These are phyloP conservation scores for Tetropium fuscum DNA, from an alignment of 2,888 invertebrate species.

Conservation along the genomic window DNA sequence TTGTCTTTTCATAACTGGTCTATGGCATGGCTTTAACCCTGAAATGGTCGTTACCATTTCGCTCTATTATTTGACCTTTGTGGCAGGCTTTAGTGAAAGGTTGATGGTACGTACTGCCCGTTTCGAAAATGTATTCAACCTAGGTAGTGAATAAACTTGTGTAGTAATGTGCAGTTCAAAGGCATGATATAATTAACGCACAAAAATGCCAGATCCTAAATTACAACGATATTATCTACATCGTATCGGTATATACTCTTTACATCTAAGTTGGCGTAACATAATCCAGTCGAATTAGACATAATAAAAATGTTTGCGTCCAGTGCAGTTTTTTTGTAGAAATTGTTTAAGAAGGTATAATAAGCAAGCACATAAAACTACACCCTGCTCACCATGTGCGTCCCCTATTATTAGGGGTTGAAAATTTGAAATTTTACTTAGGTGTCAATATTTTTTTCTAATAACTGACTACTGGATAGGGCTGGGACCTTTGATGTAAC, in stretches of 20 bases:
- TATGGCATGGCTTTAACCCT: constrained; percentile 53
- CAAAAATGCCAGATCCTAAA: constrained; percentile 3
- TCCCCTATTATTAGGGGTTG: too few species aligned
- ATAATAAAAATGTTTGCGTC: too few species aligned
- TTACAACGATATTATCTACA: neutral
- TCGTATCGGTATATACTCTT: neutral
- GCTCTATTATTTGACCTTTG: constrained; percentile 60
- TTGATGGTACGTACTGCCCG: constrained; percentile 30
- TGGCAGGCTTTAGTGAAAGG: constrained; percentile 47
- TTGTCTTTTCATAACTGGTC: constrained; percentile 28
- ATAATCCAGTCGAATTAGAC: too few species aligned
- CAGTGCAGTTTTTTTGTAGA: too few species aligned
- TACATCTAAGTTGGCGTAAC: neutral
- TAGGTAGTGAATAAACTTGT: constrained; percentile 6
- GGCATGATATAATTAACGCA: neutral
- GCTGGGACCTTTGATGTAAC: too few species aligned
- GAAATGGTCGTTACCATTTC: constrained; percentile 63
- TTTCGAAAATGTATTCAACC: constrained; percentile 27
- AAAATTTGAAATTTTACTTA: too few species aligned
- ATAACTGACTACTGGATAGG: too few species aligned
- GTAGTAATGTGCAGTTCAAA: neutral
- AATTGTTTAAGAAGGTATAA: too few species aligned
- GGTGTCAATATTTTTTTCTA: too few species aligned
- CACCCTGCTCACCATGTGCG: too few species aligned
- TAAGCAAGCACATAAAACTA: too few species aligned